Base-by-base conservation (phyloP, 2,113 vertebrate species). In the Noturus placidus region DNA sequence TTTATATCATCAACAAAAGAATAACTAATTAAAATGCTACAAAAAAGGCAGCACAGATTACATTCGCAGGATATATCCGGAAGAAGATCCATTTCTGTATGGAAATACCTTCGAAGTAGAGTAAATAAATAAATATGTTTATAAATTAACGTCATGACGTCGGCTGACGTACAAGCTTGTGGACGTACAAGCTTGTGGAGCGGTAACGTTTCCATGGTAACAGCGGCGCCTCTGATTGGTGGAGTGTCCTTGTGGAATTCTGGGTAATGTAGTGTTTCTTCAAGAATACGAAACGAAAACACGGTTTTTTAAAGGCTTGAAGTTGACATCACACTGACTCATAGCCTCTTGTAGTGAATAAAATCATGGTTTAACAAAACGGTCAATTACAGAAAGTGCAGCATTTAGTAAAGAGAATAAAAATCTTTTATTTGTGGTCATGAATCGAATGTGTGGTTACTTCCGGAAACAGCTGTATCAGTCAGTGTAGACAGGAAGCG, bases 261-360 rank as follows among this genome's bases (percentile, higher is more conserved):
- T 84, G 83, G 83, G 83, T 56, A 84, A 72, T 72, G 83, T 84
- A 70, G 82, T 84, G 42, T 1, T 22, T 20, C 8, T 22, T 1
- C 25, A 1, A 19, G 25, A 15, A 42, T 15, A 1, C 35, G 5
- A 61, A 2, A 82, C 22, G 61, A 27, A 61, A 81, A 57, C 19
- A 0, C 42, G 27, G 25, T n/a, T 33, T 69, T 84, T 20, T 46
- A 19, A 67, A 4, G 9, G 54, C 25, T 22, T 22, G 17, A 83
- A 30, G 38, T 30, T 70, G 10, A 22, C 8, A 1, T 70, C 46
- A 54, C 65, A 1, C 35, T 54, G 9, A 54, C 33, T 54, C 9
- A 11, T 5, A 33, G 17, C 3, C 8, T 0, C 0, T 7, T 30
- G 82, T 54, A 15, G 7, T 56, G 15, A 79, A 56, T 19, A 79